Base-by-base conservation (phyloP, 2,113 vertebrate genomes). In the Hydropotes inermis region DNA sequence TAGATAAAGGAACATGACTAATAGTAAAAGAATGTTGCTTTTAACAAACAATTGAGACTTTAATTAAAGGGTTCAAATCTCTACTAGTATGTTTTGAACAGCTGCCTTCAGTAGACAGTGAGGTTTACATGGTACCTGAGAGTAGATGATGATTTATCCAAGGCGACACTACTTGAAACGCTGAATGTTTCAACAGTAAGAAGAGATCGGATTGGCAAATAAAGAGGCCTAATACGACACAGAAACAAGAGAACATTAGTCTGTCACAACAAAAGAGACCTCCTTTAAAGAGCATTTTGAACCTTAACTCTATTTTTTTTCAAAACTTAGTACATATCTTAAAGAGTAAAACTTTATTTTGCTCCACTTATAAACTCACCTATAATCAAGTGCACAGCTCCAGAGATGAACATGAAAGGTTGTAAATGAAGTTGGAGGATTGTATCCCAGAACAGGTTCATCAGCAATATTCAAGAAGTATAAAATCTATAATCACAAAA, bases 321-420 rank as follows among this genome's bases (percentile, higher is more conserved):
- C 39, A 92, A 89, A 96, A 61, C n/a, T 55, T 76, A 91, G 8
- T 9, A 76, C 3, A 25, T 17, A 58, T 21, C 93, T 91, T 52
- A 54, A 89, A 30, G 43, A 67, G 45, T 25, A 45, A 86, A 87
- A 52, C 21, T 45, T 67, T 27, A 81, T 39, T 87, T 47, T 95
- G 52, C 39, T 50, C 5, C 82, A 87, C 43, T 79, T 45, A 25
- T 96, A 86, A 89, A 98, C 86, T 97, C 96, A 99, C 99, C 99
- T 99, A 98, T 99, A 99, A 98, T 99, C 99, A 57, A 99, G 98
- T 28, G 99, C 99, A 98, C 99, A 99, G 98, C 99, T 99, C 99
- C 99, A 99, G 28, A 99, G 99, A 98, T 99, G 99, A 36, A 99
- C 98, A 79, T 99, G 99, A 28, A 99, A 99, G 16, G 99, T 99